These are phyloP conservation scores for Sipha maydis DNA, from an alignment of 2,888 invertebrate species.

Conservation along the genomic window DNA sequence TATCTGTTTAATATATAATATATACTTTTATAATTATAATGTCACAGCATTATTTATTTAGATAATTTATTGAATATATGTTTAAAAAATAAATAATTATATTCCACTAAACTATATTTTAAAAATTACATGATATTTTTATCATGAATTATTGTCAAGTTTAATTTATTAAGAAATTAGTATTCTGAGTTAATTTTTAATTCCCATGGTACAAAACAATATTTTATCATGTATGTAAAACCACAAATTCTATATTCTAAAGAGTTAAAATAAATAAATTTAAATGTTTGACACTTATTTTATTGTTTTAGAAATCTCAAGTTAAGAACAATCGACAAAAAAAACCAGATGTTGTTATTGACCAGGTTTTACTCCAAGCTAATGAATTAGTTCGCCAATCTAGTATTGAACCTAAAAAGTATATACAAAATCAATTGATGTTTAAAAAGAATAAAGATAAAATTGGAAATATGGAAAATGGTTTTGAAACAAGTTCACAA, in stretches of 20 bases:
- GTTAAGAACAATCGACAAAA: constrained; percentile 52
- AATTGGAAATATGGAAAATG: constrained; percentile 35
- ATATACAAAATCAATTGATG: constrained; percentile 54
- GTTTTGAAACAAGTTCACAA: background rate
- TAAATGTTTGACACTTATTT: background rate
- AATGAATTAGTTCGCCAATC: constrained; percentile 57
- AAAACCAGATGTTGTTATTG: constrained; percentile 37
- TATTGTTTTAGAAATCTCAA: constrained; percentile 36
- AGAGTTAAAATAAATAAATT: background rate
- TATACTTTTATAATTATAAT: too few species aligned
- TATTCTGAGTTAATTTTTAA: background rate
- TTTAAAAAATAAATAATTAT: too few species aligned
- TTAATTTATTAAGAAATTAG: background rate
- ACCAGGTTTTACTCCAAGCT: constrained; percentile 39
- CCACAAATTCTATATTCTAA: background rate
- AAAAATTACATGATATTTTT: too few species aligned
- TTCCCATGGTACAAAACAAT: background rate
- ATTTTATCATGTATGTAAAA: background rate
- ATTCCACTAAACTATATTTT: too few species aligned
- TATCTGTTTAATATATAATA: too few species aligned
- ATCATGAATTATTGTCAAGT: too few species aligned
- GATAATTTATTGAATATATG: too few species aligned
- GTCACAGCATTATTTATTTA: too few species aligned
- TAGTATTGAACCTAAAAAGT: constrained; percentile 59
- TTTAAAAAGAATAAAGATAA: constrained; percentile 59